Evolutionary conservation across 2,797 vertebrate genomes (phyloP).

Genomic region (Lycodopsis pacificus): DNA sequence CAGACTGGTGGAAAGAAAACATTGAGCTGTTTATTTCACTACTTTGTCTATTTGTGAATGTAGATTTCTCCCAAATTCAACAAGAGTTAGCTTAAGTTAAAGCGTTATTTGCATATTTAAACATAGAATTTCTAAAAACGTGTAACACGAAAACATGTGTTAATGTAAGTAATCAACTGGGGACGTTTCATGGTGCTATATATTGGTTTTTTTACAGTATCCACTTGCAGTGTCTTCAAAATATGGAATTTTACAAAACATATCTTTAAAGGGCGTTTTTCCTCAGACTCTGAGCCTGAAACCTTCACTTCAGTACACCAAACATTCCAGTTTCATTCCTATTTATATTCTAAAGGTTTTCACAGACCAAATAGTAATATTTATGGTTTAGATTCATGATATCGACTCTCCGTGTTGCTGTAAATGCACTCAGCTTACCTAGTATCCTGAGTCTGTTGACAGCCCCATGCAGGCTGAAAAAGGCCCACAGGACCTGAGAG

Average conservation of each 20-base stretch:
- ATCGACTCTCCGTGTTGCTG: neutral
- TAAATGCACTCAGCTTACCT: slow-evolving; percentile 77
- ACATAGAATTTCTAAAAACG: neutral
- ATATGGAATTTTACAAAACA: no score
- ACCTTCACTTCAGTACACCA: neutral
- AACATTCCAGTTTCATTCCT: no score
- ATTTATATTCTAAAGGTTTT: no score
- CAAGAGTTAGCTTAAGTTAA: neutral
- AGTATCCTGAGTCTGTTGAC: slow-evolving; percentile 96
- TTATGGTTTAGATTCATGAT: neutral
- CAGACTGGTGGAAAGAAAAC: neutral
- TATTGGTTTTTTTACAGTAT: no score
- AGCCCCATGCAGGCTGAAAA: slow-evolving; percentile 95
- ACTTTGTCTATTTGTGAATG: neutral
- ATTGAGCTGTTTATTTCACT: neutral
- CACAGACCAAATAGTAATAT: neutral
- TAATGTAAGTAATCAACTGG: no score
- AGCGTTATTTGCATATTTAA: neutral
- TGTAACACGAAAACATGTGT: neutral
- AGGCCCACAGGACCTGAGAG: slow-evolving; percentile 96
- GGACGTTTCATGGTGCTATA: no score
- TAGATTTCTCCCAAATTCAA: neutral
- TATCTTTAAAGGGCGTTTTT: neutral
- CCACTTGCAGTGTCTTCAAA: no score
- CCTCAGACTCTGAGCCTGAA: neutral